These are phyloP conservation scores for Drosophila recens DNA, from an alignment of 2,888 invertebrate species.

Conservation along the genomic window DNA sequence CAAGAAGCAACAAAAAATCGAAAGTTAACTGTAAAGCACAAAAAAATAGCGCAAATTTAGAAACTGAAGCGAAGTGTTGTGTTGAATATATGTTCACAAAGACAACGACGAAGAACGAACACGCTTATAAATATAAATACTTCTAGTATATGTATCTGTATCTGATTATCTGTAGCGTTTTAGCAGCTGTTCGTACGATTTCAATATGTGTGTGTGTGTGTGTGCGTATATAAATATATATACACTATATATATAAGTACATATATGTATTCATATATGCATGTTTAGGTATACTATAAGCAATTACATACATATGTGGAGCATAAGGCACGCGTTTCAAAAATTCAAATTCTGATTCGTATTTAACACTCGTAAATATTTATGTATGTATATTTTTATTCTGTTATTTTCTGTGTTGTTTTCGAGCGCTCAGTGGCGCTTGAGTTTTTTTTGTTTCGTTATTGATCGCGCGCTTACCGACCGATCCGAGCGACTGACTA, in stretches of 20 bases:
- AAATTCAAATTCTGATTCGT: conserved; percentile 33
- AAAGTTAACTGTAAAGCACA: conserved; percentile 71
- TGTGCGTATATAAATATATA: conserved; percentile 8
- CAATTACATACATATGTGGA: conserved; percentile 33
- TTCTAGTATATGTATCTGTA: conserved; percentile 74
- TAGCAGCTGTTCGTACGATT: conserved; percentile 57
- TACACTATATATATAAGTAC: conserved; percentile 13
- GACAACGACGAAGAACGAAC: conserved; percentile 38
- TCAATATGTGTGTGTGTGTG: conserved; percentile 17
- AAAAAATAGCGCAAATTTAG: conserved; percentile 48
- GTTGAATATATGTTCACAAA: conserved; percentile 24
- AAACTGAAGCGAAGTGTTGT: conserved; percentile 45
- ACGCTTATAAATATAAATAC: conserved; percentile 68
- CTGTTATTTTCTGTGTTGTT: conserved; percentile 15
- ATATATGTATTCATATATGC: conserved; percentile 20
- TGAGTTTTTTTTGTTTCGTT: conserved; percentile 17
- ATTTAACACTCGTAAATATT: conserved; percentile 23
- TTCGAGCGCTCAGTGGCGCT: conserved; percentile 34
- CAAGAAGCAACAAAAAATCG: conserved; percentile 58
- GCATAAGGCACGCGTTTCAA: conserved; percentile 55
- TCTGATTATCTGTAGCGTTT: conserved; percentile 75
- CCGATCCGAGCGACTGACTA: conserved; percentile 82
- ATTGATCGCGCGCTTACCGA: conserved; percentile 64
- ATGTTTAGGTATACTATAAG: not conserved
- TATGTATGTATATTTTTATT: conserved; percentile 17